A percentile compares a stretch with the other conserved stretches of the same genome.
These are phyloP conservation scores for Lepidochitona cinerea DNA, from an alignment of 2,888 invertebrate genomes.

Conservation along the genomic window DNA sequence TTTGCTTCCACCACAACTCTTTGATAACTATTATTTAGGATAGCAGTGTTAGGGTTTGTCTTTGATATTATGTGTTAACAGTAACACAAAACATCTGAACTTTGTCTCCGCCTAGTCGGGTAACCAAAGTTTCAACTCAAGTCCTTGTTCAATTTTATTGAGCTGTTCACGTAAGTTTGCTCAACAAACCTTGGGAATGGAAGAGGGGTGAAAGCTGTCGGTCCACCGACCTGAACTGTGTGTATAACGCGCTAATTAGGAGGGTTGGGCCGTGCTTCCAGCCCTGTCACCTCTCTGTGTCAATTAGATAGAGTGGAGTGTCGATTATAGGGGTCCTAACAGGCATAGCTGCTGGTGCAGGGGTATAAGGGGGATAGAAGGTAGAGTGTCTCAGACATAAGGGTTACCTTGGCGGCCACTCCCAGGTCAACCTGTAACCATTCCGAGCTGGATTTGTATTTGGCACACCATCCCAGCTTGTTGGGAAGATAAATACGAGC, in stretches of 20 bases:
- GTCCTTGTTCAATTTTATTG: background rate
- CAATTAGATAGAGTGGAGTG: background rate
- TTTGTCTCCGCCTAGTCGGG: background rate
- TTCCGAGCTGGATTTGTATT: slow-evolving; percentile 72
- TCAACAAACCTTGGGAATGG: background rate
- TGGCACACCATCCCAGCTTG: slow-evolving; percentile 73
- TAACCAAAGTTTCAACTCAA: background rate
- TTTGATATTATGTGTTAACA: background rate
- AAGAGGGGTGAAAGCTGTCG: background rate
- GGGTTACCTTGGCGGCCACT: slow-evolving; percentile 72
- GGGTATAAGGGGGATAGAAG: too few relatives aligned
- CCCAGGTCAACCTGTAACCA: slow-evolving; percentile 74
- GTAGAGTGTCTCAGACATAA: too few relatives aligned
- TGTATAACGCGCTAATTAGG: background rate
- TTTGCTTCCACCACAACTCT: background rate
- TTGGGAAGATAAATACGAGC: slow-evolving; percentile 72
- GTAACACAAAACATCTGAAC: background rate
- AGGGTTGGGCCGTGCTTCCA: background rate
- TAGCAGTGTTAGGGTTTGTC: background rate
- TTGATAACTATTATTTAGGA: background rate
- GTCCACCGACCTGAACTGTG: background rate
- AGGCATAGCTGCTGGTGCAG: too few relatives aligned
- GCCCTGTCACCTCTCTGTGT: background rate
- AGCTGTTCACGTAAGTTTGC: slow-evolving; percentile 2
- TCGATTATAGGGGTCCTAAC: background rate